These are phyloP conservation scores for Cheilosia pagana DNA, from an alignment of 2,888 invertebrate genomes.

Conservation along the genomic window DNA sequence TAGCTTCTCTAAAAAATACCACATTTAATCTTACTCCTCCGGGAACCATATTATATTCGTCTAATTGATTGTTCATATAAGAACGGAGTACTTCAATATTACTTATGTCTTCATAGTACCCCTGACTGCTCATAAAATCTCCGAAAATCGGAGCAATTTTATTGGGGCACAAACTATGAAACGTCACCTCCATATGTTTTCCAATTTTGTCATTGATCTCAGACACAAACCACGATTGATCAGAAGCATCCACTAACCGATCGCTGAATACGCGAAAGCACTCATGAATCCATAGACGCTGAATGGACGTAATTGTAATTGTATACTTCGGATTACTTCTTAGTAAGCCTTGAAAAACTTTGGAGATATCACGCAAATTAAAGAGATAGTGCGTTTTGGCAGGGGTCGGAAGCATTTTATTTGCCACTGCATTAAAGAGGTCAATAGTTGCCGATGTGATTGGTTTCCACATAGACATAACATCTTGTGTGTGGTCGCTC, in stretches of 20 bases:
- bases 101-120: conserved; percentile 91
- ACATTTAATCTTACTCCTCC: conserved; percentile 92
- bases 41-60: conserved; percentile 88
- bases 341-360: conserved; percentile 92
- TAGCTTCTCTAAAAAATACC: conserved; percentile 93
- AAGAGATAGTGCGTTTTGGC: conserved; percentile 95
- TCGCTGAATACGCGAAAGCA: conserved; percentile 93
- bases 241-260: conserved; percentile 90
- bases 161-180: conserved; percentile 90
- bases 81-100: conserved; percentile 86
- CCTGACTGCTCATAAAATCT: conserved; percentile 91
- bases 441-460: conserved; percentile 90
- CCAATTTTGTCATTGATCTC: conserved; percentile 90
- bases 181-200: conserved; percentile 91
- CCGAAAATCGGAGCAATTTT: conserved; percentile 89
- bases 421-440: conserved; percentile 89
- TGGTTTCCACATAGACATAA: conserved; percentile 87
- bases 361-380: conserved; percentile 94
- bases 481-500: conserved; percentile 90
- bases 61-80: conserved; percentile 84
- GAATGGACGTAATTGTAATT: conserved; percentile 88
- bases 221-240: conserved; percentile 90
- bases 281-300: conserved; percentile 94
- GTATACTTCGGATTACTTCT: conserved; percentile 91
- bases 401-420: conserved; percentile 93